These are phyloP conservation scores for Polietes domitor DNA, from an alignment of 2,888 invertebrate species.

Conservation along the genomic window DNA sequence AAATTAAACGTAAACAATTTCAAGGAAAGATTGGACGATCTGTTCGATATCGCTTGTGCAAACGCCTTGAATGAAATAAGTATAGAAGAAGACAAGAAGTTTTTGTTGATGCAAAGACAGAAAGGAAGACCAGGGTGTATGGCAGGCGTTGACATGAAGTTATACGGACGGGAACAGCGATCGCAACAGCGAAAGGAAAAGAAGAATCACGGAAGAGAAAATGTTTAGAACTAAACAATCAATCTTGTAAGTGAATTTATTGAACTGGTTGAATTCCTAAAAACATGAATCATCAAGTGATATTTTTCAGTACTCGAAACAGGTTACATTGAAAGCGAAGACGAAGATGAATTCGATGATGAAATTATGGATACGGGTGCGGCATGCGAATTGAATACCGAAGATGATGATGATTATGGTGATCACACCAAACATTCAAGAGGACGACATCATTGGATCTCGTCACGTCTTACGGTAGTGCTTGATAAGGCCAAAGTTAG, in stretches of 20 bases:
- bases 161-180: constrained; percentile 7
- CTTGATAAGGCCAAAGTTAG: constrained; percentile 26
- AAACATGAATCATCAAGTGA: constrained; percentile 11
- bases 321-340: neutral
- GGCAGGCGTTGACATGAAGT: constrained; percentile 27
- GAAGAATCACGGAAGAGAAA: neutral
- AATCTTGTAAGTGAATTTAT: constrained; percentile 6
- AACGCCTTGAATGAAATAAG: neutral
- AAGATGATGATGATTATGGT: neutral
- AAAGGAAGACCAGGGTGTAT: constrained; percentile 22
- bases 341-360: constrained; percentile 1
- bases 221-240: constrained; percentile 9
- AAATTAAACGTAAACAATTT: neutral
- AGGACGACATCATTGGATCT: constrained; percentile 20
- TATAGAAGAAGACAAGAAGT: constrained; percentile 18
- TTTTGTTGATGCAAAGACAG: constrained; percentile 23
- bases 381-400: neutral
- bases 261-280: neutral
- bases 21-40: neutral
- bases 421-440: constrained; percentile 14
- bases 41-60: neutral
- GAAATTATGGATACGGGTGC: neutral
- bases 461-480: neutral
- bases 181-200: no score
- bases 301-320: neutral